Conservation (phyloP, 2,113 vertebrate species). For the Leiothrix lutea region DNA sequence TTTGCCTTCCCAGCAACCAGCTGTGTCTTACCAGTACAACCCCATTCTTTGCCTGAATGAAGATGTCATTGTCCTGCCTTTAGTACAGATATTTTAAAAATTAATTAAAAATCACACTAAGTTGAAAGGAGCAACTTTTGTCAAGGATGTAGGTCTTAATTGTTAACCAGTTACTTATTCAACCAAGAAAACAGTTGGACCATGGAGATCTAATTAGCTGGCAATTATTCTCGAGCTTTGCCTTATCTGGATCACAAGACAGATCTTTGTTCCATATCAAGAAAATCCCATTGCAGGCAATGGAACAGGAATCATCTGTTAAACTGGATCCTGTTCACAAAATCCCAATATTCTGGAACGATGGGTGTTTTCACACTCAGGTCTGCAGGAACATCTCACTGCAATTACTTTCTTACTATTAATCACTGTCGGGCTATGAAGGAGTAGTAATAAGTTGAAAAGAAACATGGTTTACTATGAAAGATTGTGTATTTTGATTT, state of each 20-base stretch:
- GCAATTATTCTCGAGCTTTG: background rate
- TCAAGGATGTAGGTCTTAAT: background rate
- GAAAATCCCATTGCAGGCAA: background rate
- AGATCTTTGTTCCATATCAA: background rate
- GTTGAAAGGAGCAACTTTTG: background rate
- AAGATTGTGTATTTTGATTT: background rate
- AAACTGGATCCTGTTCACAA: background rate
- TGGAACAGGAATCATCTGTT: background rate
- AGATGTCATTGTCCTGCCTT: background rate
- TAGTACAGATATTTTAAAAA: background rate
- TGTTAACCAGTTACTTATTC: background rate
- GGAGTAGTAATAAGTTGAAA: background rate
- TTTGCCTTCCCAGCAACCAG: background rate
- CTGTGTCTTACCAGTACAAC: background rate
- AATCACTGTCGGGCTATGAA: background rate
- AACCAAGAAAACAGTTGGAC: background rate
- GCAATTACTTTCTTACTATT: background rate
- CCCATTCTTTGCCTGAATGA: background rate
- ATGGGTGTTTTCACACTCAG: background rate
- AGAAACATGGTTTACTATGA: background rate
- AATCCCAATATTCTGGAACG: background rate
- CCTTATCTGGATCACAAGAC: background rate
- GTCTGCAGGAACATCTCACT: background rate
- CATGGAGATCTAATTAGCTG: background rate
- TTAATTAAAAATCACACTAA: background rate